These are phyloP conservation scores for Neoscelio sp. DNA, from an alignment of 2,888 invertebrate species.

Conservation along the genomic window DNA sequence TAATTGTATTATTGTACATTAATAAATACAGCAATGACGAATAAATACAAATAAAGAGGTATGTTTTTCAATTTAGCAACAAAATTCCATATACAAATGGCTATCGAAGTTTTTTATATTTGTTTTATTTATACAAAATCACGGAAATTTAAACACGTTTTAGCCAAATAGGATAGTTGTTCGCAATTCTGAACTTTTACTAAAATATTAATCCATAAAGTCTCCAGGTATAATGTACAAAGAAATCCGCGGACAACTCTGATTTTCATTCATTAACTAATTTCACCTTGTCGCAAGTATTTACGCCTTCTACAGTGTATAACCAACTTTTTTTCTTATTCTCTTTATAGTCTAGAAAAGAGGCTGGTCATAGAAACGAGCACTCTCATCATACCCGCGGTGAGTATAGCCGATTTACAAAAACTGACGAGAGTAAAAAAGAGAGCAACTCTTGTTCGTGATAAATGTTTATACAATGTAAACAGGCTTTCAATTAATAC, in stretches of 20 bases:
- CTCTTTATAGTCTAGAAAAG: conserved; percentile 35
- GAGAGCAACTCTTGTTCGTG: conserved; percentile 35
- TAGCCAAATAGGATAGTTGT: too few relatives aligned
- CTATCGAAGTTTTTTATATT: too few relatives aligned
- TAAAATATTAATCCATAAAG: too few relatives aligned
- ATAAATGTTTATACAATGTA: conserved; percentile 34
- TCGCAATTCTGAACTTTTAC: too few relatives aligned
- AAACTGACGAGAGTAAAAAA: conserved; percentile 25
- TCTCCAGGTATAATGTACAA: not conserved
- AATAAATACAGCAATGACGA: too few relatives aligned
- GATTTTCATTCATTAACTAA: conserved; percentile 4
- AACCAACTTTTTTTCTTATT: conserved; percentile 43
- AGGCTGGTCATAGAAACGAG: conserved; percentile 47
- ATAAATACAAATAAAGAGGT: too few relatives aligned
- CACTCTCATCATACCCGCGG: conserved; percentile 28
- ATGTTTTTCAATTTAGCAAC: too few relatives aligned
- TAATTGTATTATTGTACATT: too few relatives aligned
- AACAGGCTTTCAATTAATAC: conserved; percentile 50
- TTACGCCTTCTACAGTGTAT: conserved; percentile 17
- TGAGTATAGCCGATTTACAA: conserved; percentile 36
- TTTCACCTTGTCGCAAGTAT: conserved; percentile 1
- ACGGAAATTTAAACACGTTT: too few relatives aligned
- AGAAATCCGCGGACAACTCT: conserved; percentile 1
- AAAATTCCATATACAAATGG: too few relatives aligned
- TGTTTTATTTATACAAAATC: too few relatives aligned